Conservation (phyloP, 2,113 vertebrate species). For the Chaetodon auriga region DNA sequence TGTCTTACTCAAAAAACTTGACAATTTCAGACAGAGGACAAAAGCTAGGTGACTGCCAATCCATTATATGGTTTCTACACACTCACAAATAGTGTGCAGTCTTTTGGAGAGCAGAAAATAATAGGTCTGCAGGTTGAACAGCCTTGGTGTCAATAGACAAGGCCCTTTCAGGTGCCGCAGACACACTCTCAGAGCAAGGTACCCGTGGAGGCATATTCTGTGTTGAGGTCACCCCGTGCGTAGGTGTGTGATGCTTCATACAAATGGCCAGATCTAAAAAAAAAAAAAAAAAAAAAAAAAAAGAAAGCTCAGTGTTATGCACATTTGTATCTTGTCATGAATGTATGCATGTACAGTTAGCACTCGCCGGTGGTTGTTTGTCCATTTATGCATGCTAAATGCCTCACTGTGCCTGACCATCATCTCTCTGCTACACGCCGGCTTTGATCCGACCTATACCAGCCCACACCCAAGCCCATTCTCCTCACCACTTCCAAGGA, state of each 20-base stretch:
- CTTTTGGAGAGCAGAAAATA: slow-evolving; percentile 50
- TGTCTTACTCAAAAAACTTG: slow-evolving; percentile 13
- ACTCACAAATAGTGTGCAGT: slow-evolving; percentile 11
- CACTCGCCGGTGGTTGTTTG: slow-evolving; percentile 39
- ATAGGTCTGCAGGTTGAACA: slow-evolving; percentile 39
- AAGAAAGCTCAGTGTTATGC: neutral
- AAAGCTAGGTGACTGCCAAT: slow-evolving; percentile 14
- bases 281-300: neutral
- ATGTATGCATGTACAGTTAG: slow-evolving; percentile 54
- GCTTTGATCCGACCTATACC: slow-evolving; percentile 32
- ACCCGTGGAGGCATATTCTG: slow-evolving; percentile 26
- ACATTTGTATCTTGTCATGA: slow-evolving; percentile 47
- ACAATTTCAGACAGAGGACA: slow-evolving; percentile 20
- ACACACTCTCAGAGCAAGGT: slow-evolving; percentile 4
- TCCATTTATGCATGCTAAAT: slow-evolving; percentile 60
- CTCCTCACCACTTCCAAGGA: slow-evolving; percentile 12
- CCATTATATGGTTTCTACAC: slow-evolving; percentile 11
- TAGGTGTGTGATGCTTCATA: slow-evolving; percentile 7
- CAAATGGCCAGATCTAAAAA: neutral
- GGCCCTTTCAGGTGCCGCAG: slow-evolving; percentile 33
- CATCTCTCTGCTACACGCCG: slow-evolving; percentile 25
- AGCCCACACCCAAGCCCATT: neutral
- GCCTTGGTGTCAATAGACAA: slow-evolving; percentile 23
- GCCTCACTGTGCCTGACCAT: slow-evolving; percentile 22
- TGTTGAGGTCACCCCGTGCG: slow-evolving; percentile 54